Base-by-base conservation (phyloP, 1,140 invertebrate species). In the Drosophila aff. region DNA sequence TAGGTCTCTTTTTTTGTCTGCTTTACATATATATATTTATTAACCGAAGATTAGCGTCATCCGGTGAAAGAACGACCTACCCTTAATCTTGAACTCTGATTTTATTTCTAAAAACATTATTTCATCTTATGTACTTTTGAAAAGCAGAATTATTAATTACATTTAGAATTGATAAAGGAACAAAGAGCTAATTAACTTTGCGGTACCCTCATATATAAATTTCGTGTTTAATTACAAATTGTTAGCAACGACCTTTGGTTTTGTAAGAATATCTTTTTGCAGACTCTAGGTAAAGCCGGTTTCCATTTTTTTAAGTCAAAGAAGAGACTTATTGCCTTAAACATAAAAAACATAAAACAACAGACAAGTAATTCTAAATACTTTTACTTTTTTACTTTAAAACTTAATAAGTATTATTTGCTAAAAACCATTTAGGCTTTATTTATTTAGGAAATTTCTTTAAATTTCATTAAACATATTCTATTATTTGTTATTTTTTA, bases 1-100 rank as follows among this genome's bases (percentile, higher is more conserved):
- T 63, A 40, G 8, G 23, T 28, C 47, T 38, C 1, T 5, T 11
- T 15, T 44, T 26, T n/a, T 15, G 52, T 18, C 36, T 33, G 7
- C 52, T 38, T 15, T 33, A 18, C 21, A 46, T n/a, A 33, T 0
- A 40, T 21, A 62, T 26, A 8, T 36, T 36, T 36, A 13, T 61
- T 13, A 23, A 31, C 31, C 31, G 11, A 33, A 21, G 46, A 53
- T 53, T 26, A 63, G 10, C 18, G 18, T 10, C 28, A 50, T 53
- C 31, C 21, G 47, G 60, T 33, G 33, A 31, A 6, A 18, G 41
- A 60, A 31, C 21, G 10, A 21, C 13, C 31, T 52, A 28, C 13
- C 13, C 11, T 36, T 21, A 36, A 53, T 4, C 21, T 40, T 40
- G 53, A 57, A 57, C 53, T 57, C 33, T 23, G 53, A 40, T 40